Evolutionary conservation across 2,888 invertebrate genomes (phyloP), one percentile per base, ranked within the genome.

Genomic region (Palloptera scutellata): DNA sequence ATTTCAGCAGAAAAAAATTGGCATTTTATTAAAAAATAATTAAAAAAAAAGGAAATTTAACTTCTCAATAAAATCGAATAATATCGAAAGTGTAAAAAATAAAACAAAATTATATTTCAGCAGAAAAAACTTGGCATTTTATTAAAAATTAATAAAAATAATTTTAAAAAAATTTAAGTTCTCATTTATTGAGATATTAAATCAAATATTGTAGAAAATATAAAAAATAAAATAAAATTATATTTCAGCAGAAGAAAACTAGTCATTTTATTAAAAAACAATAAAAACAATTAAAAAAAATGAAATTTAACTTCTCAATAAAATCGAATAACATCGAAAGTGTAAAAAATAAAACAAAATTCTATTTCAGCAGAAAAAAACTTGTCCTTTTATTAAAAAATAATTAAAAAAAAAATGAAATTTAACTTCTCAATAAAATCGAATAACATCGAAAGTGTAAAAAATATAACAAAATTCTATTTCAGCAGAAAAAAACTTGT

Each of bases 41-140:
- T 67, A 60, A 73, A 71, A 70, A 71, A 68, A 12, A 69, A 63
- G 67, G 69, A 63, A 70, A 70, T 20, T 60, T 45, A 11, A 51
- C 43, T 30, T 45, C 40, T 19, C 53, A 13, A 55, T 13, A 57
- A 17, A 54, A 66, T 54, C 11, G 17, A 61, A 55, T 64, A 43
- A 8, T 8, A 53, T 62, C 20, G 60, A 20, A 65, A 30, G 40
- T 42, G 43, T 61, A 41, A 20, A 48, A 19, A 41, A 40, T 43
- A 57, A 41, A 45, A 61, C 57, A 45, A 45, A 45, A 10, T 45
- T 45, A 43, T 8, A 12, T 43, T 43, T 43, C 12, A 43, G 9
- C 9, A 10, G 8, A 45, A 45, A 12, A 10, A 45, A 45, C 10
- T 12, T 1, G 45, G 11, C 10, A 13, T 12, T 45, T 45, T 11